Base-by-base conservation (phyloP, 2,888 invertebrate species). In the Amphiduros pacificus region DNA sequence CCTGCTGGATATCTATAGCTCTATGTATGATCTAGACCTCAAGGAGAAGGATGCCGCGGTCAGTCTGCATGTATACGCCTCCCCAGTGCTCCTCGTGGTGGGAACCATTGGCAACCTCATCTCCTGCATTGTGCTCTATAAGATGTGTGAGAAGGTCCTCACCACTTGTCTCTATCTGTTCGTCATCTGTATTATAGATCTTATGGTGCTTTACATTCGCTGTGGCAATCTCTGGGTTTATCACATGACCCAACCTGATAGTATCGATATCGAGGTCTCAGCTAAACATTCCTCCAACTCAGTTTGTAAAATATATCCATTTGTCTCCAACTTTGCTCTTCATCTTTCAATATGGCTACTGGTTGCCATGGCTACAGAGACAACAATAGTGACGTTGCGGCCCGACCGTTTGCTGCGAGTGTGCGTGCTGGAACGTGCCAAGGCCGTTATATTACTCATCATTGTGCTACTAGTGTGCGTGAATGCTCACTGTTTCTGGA, bases 401-500 rank as follows among this genome's bases (percentile, higher is more conserved):
- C 78, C 78, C 0, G 66, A 67, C 26, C 64, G 68, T 53, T 75
- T 76, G 24, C 73, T 52, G 64, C 62, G 63, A 48, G 73, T 78
- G 68, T 80, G 80, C 64, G 75, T 74, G 2, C 55, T 72, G 2
- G 77, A 79, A 60, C 70, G 77, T n/a, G 77, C 77, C 4, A 73
- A 74, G 11, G 74, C 79, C 27, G 72, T 77, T 48, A 70, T 77
- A 22, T 65, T 79, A 26, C 72, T 79, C 20, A 72, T 78, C 22
- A 70, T 74, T 17, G 77, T 81, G 4, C 61, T 81, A 0, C 67
- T 80, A 5, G 72, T 79, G 22, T 76, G 77, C 55, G 68, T 79
- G 36, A 78, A 80, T 62, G 74, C 78, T 20, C 79, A 79, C 62
- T 76, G 72, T 68, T 81, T 81, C 74, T 81, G 81, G 81, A 78